Base-by-base conservation (phyloP, 2,113 vertebrate genomes). In the Glaucidium brasilianum region DNA sequence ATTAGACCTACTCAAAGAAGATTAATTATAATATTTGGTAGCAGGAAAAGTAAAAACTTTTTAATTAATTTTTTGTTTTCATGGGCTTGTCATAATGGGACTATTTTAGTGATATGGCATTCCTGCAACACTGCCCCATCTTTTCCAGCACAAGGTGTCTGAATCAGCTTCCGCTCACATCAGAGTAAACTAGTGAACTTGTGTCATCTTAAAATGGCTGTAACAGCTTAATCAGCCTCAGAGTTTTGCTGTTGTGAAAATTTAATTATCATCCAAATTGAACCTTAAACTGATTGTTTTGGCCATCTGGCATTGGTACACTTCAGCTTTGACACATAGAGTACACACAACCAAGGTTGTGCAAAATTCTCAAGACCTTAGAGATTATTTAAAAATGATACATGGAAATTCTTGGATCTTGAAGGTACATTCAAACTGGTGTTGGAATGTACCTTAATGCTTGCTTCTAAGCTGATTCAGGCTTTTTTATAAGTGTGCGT, bases 21-120 rank as follows among this genome's bases (percentile, higher is more conserved):
- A 17, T 23, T 43, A 80, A 39, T 68, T 55, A 47, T 73, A 0
- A 2, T 45, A 35, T 62, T 66, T 91, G 35, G 7, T 8, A 9
- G 34, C 5, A 11, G 22, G 2, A 6, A 2, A 17, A 62, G 15
- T 23, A 0, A 68, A 41, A 73, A 7, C 2, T 14, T n/a, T 43
- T 68, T 34, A 22, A 66, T 64, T 73, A 60, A 80, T 37, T 49
- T 8, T 47, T 83, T 85, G 4, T n/a, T 12, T 88, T 90, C 20
- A 19, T 0, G 0, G 30, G 1, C 20, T 89, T 56, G 22, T 50
- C 4, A 1, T 52, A 60, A 18, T 56, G 34, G 49, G 34, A 8
- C 6, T 12, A 49, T 75, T 64, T 21, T 72, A 86, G 27, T 11
- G 30, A 14, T 30, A 41, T 25, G 22, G 5, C 18, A 58, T 75